These are phyloP conservation scores for Orius laevigatus DNA, from an alignment of 1,140 invertebrate genomes.

Conservation along the genomic window DNA sequence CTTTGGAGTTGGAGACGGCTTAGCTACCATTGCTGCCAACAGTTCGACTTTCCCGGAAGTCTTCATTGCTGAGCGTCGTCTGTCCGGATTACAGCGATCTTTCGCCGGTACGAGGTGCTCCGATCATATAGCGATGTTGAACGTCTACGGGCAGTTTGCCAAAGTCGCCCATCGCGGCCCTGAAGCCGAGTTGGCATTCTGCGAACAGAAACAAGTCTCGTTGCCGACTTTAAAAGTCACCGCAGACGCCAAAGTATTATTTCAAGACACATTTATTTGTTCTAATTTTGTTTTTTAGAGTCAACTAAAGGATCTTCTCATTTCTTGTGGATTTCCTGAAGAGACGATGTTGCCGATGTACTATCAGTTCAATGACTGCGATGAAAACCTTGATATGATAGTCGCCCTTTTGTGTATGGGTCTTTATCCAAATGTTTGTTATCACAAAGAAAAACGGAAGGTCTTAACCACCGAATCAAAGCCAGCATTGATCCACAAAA, in stretches of 20 bases:
- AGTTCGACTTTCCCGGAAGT: conserved; percentile 30
- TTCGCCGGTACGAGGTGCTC: conserved; percentile 75
- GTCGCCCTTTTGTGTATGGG: conserved; percentile 76
- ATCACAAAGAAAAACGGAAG: conserved; percentile 88
- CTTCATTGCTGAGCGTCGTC: conserved; percentile 30
- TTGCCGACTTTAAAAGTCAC: conserved; percentile 77
- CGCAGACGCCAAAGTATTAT: conserved; percentile 64
- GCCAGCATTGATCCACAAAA: conserved; percentile 86
- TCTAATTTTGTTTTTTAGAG: conserved; percentile 31
- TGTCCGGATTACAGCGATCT: conserved; percentile 59
- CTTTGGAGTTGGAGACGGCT: conserved; percentile 70
- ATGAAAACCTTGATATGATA: conserved; percentile 69
- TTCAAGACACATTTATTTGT: background rate
- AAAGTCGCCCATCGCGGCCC: conserved; percentile 58
- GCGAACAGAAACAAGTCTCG: conserved; percentile 78
- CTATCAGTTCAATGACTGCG: conserved; percentile 58
- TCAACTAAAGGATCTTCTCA: conserved; percentile 73
- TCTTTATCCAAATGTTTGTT: conserved; percentile 91
- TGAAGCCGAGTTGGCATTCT: conserved; percentile 64
- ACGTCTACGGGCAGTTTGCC: conserved; percentile 82
- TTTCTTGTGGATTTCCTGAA: conserved; percentile 73
- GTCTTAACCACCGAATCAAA: conserved; percentile 91
- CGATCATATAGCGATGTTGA: conserved; percentile 89
- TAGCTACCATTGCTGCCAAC: conserved; percentile 87
- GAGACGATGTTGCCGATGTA: conserved; percentile 55